Conservation (phyloP, 2,113 vertebrate genomes). For the Climacteris rufus region DNA sequence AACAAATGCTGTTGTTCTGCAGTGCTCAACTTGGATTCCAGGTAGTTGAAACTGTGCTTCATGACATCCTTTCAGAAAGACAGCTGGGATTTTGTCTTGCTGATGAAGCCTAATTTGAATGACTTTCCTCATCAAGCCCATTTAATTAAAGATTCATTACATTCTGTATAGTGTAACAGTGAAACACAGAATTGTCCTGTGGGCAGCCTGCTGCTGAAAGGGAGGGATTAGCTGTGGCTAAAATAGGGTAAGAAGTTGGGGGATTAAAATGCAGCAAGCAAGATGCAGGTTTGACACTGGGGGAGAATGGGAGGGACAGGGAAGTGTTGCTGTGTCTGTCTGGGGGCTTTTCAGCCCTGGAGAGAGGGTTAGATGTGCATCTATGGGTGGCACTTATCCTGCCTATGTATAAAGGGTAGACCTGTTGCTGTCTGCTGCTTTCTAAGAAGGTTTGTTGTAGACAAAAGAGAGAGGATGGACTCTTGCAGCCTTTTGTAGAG, state of each 20-base stretch:
- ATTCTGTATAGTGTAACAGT: background rate
- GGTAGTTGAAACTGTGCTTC: constrained; percentile 22
- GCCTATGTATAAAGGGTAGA: background rate
- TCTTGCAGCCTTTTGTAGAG: background rate
- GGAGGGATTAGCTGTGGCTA: background rate
- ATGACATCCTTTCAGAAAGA: background rate
- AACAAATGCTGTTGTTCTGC: background rate
- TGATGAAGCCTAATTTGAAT: constrained; percentile 38
- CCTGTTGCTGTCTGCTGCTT: background rate
- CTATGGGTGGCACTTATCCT: background rate
- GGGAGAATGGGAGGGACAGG: background rate
- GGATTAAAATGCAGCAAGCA: background rate
- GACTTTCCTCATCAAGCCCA: constrained; percentile 29
- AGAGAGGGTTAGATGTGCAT: background rate
- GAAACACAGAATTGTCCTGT: background rate
- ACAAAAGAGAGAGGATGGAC: background rate
- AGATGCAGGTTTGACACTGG: background rate
- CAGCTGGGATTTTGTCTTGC: constrained; percentile 29
- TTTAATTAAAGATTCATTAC: constrained; percentile 49
- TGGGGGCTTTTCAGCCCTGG: background rate
- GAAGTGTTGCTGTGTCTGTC: background rate
- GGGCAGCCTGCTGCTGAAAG: background rate
- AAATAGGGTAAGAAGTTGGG: background rate
- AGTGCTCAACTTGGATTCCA: background rate
- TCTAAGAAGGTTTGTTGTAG: background rate